Base-by-base conservation (phyloP, 2,888 invertebrate genomes). In the Leucophora obtusa region DNA sequence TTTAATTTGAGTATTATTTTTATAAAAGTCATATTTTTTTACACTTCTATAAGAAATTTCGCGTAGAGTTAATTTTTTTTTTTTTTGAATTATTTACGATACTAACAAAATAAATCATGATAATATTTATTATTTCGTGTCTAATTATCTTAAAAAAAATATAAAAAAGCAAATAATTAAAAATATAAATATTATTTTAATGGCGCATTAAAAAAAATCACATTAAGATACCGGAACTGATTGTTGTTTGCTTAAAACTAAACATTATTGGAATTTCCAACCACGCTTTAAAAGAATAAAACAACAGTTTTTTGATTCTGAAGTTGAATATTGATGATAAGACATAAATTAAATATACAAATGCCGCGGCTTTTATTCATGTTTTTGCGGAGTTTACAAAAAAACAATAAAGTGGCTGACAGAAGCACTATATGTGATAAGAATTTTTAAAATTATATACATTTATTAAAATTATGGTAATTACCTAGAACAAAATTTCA, bases 211-310 rank as follows among this genome's bases (percentile, higher is more conserved):
- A 62, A n/a, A 50, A 24, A 62, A 62, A 54, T 59, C 35, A 1
- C 51, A 11, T 50, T 33, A 54, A 53, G 5, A 47, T 79, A 43
- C 79, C 79, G 75, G 79, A 79, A 79, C 71, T 75, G 56, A 62
- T 75, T 47, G 17, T 59, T 28, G 21, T 63, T 62, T 38, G 38
- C 17, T 21, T 38, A 33, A 68, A 38, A 17, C 11, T 18, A 28
- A 53, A 38, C n/a, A 60, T 59, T 59, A 59, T 58, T 71, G 53
- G 15, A 58, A 71, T 43, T 43, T 47, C 43, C 43, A 47, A 47
- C n/a, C 43, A 47, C 43, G n/a, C 43, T 47, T 47, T n/a, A 5
- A 47, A 47, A 47, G 28, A 28, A 28, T 7, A 38, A 38, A 38
- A 38, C 38, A 38, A 47, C n/a, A n/a, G 14, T n/a, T n/a, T 47